phyloP scores from a whole-genome alignment of 2,113 vertebrate genomes.

The Heterochromis multidens region DNA sequence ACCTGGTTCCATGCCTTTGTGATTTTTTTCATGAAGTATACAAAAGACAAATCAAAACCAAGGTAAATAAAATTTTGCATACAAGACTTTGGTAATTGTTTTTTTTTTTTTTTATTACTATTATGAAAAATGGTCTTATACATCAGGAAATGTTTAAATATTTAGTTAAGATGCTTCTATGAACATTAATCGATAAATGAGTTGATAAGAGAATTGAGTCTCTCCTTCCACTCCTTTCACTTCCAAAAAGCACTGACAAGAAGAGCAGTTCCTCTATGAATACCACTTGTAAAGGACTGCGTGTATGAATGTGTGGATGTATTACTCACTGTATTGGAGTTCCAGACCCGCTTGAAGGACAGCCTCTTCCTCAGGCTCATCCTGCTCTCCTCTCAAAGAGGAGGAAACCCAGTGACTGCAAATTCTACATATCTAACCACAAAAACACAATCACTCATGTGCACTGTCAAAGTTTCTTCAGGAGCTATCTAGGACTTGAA shows the following conservation, averaged over 20 bases:
- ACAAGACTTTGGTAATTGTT: not conserved
- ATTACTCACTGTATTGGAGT: slow-evolving; percentile 76
- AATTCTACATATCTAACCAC: slow-evolving; percentile 57
- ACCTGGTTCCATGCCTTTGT: not conserved
- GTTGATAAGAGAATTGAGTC: not conserved
- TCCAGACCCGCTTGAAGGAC: slow-evolving; percentile 80
- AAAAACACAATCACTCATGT: slow-evolving; percentile 13
- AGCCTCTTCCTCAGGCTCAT: slow-evolving; percentile 82
- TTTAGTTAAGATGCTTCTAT: not conserved
- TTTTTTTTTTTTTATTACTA: not conserved
- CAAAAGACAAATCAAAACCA: not conserved
- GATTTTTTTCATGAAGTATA: not conserved
- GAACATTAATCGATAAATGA: not conserved
- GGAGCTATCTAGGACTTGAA: slow-evolving; percentile 12
- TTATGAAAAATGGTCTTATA: not conserved
- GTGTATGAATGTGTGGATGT: not conserved
- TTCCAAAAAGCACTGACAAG: not conserved
- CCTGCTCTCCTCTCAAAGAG: slow-evolving; percentile 59
- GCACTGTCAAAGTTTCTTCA: not conserved
- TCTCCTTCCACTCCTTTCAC: not conserved
- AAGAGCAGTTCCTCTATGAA: not conserved
- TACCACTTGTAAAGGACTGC: not conserved
- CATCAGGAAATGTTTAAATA: not conserved
- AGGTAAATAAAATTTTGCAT: not conserved
- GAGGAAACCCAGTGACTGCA: slow-evolving; percentile 40